These are phyloP conservation scores for Oryzias curvinotus DNA, from an alignment of 2,113 vertebrate species.

Conservation along the genomic window DNA sequence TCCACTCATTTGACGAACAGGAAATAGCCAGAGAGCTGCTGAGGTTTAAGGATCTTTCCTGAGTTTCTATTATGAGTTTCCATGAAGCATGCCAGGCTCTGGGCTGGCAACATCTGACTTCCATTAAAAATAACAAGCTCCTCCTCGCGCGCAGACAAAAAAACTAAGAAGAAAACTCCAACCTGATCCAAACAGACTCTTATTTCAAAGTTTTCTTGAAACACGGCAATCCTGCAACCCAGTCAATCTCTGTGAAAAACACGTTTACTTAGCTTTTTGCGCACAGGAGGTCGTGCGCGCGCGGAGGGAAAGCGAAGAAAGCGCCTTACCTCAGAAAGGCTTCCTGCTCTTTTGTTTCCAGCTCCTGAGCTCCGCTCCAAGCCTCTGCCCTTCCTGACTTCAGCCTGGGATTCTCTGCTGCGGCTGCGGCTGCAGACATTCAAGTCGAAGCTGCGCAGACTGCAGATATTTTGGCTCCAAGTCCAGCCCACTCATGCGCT, in stretches of 20 bases:
- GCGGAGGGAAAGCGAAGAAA: too few relatives aligned
- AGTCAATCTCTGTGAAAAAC: too few relatives aligned
- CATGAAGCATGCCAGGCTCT: conserved; percentile 16
- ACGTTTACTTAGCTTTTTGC: neutral
- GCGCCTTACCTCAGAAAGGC: conserved; percentile 24
- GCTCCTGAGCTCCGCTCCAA: neutral
- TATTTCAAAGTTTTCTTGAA: too few relatives aligned
- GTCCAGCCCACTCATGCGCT: conserved; percentile 63
- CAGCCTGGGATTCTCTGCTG: neutral
- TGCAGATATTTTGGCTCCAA: conserved; percentile 28
- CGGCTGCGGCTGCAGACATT: conserved; percentile 43
- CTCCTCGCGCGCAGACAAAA: conserved; percentile 2
- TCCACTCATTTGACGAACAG: too few relatives aligned
- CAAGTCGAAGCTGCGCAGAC: conserved; percentile 43
- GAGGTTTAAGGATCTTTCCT: neutral
- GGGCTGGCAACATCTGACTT: conserved; percentile 70
- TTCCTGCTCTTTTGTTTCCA: conserved; percentile 2
- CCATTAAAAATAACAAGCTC: conserved; percentile 60
- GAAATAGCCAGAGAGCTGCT: neutral
- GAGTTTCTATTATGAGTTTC: neutral
- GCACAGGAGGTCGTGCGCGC: neutral
- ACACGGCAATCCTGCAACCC: too few relatives aligned
- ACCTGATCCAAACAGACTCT: too few relatives aligned
- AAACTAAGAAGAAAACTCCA: neutral
- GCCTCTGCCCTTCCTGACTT: conserved; percentile 24